Conservation (phyloP, 1,140 invertebrate genomes). For the Aphaenogaster rudis region DNA sequence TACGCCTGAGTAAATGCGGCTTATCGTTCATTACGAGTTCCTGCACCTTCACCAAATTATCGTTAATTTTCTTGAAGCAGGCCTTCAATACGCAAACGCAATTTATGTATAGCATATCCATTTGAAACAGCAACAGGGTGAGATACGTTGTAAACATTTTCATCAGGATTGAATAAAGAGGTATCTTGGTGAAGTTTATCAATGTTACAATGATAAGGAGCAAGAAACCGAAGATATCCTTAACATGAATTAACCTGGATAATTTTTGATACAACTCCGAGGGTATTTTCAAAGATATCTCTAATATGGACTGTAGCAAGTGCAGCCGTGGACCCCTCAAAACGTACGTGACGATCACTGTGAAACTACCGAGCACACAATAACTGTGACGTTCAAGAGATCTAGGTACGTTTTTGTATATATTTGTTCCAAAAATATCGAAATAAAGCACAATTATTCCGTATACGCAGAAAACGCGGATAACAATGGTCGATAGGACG, state of each 20-base stretch:
- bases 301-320: conserved; percentile 69
- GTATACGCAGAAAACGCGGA: conserved; percentile 12
- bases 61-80: conserved; percentile 79
- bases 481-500: conserved; percentile 63
- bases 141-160: conserved; percentile 68
- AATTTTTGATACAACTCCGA: conserved; percentile 66
- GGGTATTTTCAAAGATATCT: conserved; percentile 70
- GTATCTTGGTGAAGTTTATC: conserved; percentile 49
- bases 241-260: conserved; percentile 74
- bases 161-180: neutral
- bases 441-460: conserved; percentile 68
- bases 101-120: conserved; percentile 81
- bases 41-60: conserved; percentile 71
- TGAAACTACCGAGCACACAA: conserved; percentile 49
- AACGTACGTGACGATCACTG: conserved; percentile 60
- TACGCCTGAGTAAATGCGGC: conserved; percentile 73
- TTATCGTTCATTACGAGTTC: conserved; percentile 64
- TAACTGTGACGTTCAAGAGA: conserved; percentile 77
- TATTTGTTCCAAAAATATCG: conserved; percentile 53
- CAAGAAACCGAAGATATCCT: conserved; percentile 77
- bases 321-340: conserved; percentile 55
- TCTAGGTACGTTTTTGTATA: conserved; percentile 55
- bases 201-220: conserved; percentile 62
- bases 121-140: conserved; percentile 68
- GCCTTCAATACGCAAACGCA: conserved; percentile 75